phyloP scores from a whole-genome alignment of 2,888 invertebrate species.

The Watsonalla binaria region DNA sequence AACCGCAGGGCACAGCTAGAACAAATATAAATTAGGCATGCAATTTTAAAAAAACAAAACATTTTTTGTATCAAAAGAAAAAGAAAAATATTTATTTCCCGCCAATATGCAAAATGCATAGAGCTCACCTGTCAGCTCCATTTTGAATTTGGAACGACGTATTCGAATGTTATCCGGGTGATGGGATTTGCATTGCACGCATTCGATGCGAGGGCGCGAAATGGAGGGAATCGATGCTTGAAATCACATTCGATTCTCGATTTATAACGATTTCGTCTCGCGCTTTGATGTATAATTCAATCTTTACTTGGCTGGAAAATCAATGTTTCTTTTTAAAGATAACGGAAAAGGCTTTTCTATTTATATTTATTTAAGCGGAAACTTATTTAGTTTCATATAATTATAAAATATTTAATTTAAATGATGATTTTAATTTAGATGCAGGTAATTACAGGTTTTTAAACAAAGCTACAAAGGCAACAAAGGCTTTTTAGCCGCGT shows the following conservation, averaged over 20 bases:
- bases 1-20: too few relatives aligned
- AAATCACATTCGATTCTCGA: constrained; percentile 50
- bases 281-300: constrained; percentile 34
- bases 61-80: not conserved
- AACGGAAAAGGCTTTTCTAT: not conserved
- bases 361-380: not conserved
- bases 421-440: too few relatives aligned
- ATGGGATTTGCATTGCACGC: constrained; percentile 42
- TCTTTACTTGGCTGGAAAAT: constrained; percentile 2
- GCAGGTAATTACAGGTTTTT: too few relatives aligned
- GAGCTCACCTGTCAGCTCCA: constrained; percentile 24
- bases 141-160: constrained; percentile 38
- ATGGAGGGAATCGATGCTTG: constrained; percentile 42
- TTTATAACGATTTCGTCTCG: constrained; percentile 38
- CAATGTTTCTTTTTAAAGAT: not conserved
- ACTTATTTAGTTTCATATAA: not conserved
- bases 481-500: too few relatives aligned
- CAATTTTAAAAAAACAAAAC: not conserved
- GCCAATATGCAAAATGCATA: constrained; percentile 25
- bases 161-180: constrained; percentile 39
- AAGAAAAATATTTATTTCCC: constrained; percentile 2
- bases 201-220: constrained; percentile 34
- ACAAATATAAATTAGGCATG: too few relatives aligned
- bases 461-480: too few relatives aligned
- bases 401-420: too few relatives aligned